Conservation (phyloP, 2,113 vertebrate genomes). For the Cranoglanis bouderius region DNA sequence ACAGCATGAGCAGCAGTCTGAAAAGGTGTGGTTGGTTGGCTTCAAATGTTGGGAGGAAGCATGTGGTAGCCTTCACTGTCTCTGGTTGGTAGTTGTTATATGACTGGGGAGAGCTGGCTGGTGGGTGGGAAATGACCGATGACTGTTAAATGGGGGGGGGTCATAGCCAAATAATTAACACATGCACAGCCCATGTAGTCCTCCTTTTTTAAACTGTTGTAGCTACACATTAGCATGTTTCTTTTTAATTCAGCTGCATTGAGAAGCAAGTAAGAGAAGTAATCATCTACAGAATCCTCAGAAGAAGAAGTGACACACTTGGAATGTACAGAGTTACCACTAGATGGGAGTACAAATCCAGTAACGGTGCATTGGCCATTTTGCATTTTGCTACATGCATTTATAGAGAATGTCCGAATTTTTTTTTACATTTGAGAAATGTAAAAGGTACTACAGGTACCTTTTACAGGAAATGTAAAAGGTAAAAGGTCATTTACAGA, state of each 20-base stretch:
- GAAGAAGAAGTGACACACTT: background rate
- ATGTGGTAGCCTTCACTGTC: background rate
- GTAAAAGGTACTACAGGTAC: background rate
- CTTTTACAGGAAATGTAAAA: background rate
- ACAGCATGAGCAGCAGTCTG: background rate
- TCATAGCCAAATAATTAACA: background rate
- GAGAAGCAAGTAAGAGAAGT: too few species aligned
- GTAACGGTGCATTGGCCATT: background rate
- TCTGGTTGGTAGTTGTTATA: background rate
- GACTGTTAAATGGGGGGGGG: background rate
- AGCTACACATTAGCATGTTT: background rate
- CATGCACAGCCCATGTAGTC: background rate
- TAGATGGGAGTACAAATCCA: slow-evolving; percentile 35
- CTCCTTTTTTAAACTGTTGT: too few species aligned
- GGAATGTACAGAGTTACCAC: background rate
- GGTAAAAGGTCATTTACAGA: background rate
- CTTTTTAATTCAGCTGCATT: background rate
- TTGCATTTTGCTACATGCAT: background rate
- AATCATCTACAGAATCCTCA: background rate
- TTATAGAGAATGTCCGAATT: background rate
- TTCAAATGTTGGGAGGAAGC: background rate
- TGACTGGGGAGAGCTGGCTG: background rate
- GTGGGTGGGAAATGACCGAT: background rate
- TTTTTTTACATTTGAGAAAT: background rate
- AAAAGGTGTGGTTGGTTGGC: background rate